These are phyloP conservation scores for Montipora capitata DNA, from an alignment of 92 coral and sea anemone species.

Conservation along the genomic window DNA sequence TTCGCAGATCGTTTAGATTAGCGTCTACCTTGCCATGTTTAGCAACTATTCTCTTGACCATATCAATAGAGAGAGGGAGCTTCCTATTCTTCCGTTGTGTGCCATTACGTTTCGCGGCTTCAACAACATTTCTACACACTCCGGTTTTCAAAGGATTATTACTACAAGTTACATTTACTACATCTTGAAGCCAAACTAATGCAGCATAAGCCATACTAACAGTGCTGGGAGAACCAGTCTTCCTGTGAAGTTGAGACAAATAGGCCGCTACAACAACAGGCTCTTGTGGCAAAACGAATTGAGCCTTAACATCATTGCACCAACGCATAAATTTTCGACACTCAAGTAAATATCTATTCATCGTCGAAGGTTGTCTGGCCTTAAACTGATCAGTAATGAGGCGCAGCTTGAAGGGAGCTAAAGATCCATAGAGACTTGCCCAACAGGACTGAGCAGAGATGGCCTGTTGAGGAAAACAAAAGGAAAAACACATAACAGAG, in stretches of 20 bases:
- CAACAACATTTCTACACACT: constrained; percentile 36
- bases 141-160: constrained; percentile 29
- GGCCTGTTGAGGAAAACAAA: constrained; percentile 19
- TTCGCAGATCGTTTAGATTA: constrained; percentile 16
- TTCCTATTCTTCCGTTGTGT: constrained; percentile 45
- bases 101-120: constrained; percentile 42
- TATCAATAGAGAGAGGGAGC: constrained; percentile 33
- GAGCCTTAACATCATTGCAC: constrained; percentile 18
- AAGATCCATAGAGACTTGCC: constrained; percentile 18
- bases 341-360: constrained; percentile 29
- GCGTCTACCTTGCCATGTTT: constrained; percentile 35
- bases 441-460: constrained; percentile 18
- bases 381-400: constrained; percentile 20
- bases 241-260: constrained; percentile 9
- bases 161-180: too few relatives aligned
- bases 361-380: constrained; percentile 18
- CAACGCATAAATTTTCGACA: constrained; percentile 12
- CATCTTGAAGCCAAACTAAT: too few relatives aligned
- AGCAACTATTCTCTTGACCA: constrained; percentile 32
- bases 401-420: constrained; percentile 5
- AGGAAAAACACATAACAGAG: constrained; percentile 6
- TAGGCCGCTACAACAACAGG: constrained; percentile 37
- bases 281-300: constrained; percentile 11
- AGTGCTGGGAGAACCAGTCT: not conserved
- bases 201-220: too few relatives aligned